These are phyloP conservation scores for Phyllostomus hastatus DNA, from an alignment of 2,113 vertebrate genomes.

Conservation along the genomic window DNA sequence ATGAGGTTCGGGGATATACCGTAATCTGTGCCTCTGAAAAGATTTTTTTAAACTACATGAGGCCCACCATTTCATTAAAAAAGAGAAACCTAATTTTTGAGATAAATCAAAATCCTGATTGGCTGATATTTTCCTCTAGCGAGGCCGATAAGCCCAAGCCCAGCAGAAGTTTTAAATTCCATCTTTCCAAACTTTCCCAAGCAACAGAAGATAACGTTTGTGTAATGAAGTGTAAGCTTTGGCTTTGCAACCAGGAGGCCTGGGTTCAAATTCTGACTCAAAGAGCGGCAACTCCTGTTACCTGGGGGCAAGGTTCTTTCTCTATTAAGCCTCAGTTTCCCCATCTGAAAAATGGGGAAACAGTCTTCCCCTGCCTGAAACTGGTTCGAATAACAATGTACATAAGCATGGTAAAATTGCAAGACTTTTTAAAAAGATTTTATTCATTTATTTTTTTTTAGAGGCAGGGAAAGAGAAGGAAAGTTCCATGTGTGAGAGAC, in stretches of 20 bases:
- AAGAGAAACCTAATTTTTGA: background rate
- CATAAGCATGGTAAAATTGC: background rate
- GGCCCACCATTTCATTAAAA: background rate
- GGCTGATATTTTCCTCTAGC: background rate
- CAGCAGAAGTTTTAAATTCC: background rate
- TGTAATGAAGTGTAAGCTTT: background rate
- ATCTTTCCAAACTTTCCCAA: background rate
- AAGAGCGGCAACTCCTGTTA: background rate
- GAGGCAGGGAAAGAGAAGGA: too few species aligned
- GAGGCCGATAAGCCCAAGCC: background rate
- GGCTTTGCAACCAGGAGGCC: background rate
- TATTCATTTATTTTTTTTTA: too few species aligned
- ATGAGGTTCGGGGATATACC: background rate
- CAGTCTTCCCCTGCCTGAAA: background rate
- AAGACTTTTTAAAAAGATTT: background rate
- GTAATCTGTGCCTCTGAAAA: background rate
- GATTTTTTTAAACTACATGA: background rate
- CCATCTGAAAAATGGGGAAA: background rate
- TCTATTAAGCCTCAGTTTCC: too few species aligned
- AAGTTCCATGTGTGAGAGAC: too few species aligned
- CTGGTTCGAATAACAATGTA: background rate
- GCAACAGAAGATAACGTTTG: background rate
- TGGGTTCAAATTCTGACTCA: background rate
- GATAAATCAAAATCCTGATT: background rate
- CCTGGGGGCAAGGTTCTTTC: background rate